Evolutionary conservation across 2,888 invertebrate genomes (phyloP), one percentile per base, ranked within the genome.

Genomic region (Ephialtes manifestator): DNA sequence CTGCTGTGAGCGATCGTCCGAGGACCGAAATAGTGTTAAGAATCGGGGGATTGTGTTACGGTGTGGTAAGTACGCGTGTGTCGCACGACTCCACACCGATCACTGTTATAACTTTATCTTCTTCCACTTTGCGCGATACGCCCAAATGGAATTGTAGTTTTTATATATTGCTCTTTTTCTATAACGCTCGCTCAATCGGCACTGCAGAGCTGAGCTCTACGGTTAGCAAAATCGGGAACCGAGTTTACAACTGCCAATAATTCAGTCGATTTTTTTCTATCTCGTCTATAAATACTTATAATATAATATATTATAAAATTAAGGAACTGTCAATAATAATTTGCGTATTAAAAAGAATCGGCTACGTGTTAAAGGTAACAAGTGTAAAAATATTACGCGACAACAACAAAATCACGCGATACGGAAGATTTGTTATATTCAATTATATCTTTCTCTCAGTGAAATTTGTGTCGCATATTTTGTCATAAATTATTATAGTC

Each of bases 1-100:
- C 74, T 72, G 67, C 46, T 20, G 72, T 43, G 51, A 20, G 18
- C 77, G 74, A 81, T 81, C 72, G 72, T 74, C 46, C 55, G 74
- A n/a, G 65, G 81, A 84, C 81, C 63, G 72, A 84, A 84, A 84
- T 84, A 84, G 84, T 81, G 76, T 67, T 83, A 58, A 67, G 84
- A 81, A 81, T 84, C 84, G 81, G 72, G 55, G 74, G 80, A 84
- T 84, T 84, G 76, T 77, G 51, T 83, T 84, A 74, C 84, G 43
- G 46, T 83, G 51, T 53, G 71, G 24, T 24, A 24, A 24, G 24
- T 20, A 20, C 15, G 39, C 74, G 60, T 53, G 35, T n/a, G 60
- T 39, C 81, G 15, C 72, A 20, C 39, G 53, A 48, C 15, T 39
- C 65, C 4, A 48, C 53, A 48, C 76, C 65, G 76, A 77, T 77